Evolutionary conservation across 2,888 invertebrate species (phyloP).

Genomic region (Meteorus colon): DNA sequence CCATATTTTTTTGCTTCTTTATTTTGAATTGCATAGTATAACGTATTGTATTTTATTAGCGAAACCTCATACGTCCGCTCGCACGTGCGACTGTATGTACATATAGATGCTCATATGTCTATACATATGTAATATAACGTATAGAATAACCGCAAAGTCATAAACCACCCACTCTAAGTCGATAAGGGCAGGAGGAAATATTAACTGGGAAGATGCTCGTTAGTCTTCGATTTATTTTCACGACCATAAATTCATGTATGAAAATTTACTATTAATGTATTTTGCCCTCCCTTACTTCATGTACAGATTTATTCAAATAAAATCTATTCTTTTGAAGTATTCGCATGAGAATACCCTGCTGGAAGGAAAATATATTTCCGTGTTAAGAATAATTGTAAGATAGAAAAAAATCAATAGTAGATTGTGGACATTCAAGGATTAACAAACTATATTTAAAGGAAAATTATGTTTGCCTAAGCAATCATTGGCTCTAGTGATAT

Average conservation of each 20-base stretch:
- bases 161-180: conserved; percentile 32
- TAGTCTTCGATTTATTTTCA: conserved; percentile 19
- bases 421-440: no score
- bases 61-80: conserved; percentile 40
- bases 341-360: neutral
- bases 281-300: neutral
- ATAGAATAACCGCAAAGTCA: conserved; percentile 43
- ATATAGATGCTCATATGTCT: neutral
- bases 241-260: neutral
- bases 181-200: conserved; percentile 34
- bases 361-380: no score
- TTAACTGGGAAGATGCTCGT: conserved; percentile 36
- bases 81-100: conserved; percentile 28
- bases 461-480: conserved; percentile 9
- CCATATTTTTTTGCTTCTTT: neutral
- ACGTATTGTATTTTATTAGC: conserved; percentile 21
- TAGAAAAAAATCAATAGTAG: no score
- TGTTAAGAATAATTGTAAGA: no score
- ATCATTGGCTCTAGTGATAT: conserved; percentile 50
- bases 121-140: conserved; percentile 28
- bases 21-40: neutral
- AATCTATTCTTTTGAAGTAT: neutral
- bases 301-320: neutral
- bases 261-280: conserved; percentile 9
- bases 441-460: neutral